phyloP scores from a whole-genome alignment of 2,797 vertebrate species.

The Naso thynnoides region DNA sequence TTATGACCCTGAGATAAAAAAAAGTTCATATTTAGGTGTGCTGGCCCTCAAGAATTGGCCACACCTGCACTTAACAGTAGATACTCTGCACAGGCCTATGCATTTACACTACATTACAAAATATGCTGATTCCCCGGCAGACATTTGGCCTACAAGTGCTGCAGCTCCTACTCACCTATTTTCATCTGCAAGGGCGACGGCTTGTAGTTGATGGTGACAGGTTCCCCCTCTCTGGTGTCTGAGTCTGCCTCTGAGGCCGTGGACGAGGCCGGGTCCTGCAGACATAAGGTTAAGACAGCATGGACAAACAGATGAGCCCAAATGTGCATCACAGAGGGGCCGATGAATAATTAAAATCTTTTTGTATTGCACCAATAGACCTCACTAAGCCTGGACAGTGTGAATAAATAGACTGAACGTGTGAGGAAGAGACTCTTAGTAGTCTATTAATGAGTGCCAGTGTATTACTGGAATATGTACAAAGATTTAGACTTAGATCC shows the following conservation, averaged over 20 bases:
- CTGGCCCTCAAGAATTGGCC: too few species aligned
- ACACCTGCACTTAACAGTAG: neutral
- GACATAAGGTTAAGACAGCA: neutral
- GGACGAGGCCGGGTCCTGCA: conserved; percentile 93
- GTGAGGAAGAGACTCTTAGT: neutral
- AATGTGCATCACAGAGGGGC: conserved; percentile 39
- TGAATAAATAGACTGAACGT: conserved; percentile 32
- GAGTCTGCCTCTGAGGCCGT: conserved; percentile 95
- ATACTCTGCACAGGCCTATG: neutral
- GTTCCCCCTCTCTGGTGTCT: conserved; percentile 93
- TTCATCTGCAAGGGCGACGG: conserved; percentile 98
- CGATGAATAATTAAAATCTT: conserved; percentile 41
- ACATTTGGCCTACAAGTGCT: conserved; percentile 1
- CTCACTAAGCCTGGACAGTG: conserved; percentile 11
- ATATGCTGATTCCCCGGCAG: neutral
- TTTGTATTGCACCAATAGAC: conserved; percentile 37
- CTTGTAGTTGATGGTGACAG: conserved; percentile 97
- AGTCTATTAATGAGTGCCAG: neutral
- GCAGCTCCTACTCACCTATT: conserved; percentile 87
- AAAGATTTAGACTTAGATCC: neutral
- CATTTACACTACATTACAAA: too few species aligned
- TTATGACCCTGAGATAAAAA: too few species aligned
- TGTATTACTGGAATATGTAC: fast-evolving
- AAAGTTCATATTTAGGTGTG: too few species aligned
- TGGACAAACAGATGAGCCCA: conserved; percentile 43